Percentiles rank a stretch among this genome's conserved stretches.
Evolutionary conservation across 2,113 vertebrate species (phyloP).

Genomic region (Etia nguti): DNA sequence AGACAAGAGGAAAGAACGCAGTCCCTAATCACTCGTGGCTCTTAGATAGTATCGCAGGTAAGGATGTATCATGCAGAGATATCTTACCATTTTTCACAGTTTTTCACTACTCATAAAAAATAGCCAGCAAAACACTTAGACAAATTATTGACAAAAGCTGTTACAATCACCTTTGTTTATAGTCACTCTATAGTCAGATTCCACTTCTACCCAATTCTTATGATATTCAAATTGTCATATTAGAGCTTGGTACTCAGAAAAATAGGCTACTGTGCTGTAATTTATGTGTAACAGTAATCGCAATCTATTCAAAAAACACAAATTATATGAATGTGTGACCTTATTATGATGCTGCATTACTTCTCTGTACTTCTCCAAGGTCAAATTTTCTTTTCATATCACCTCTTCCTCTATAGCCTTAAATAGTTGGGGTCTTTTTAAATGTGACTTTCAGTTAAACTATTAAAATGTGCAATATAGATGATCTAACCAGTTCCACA

Average conservation of each 20-base stretch:
- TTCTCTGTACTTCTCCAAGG: not conserved
- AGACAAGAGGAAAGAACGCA: not conserved
- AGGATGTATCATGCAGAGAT: not conserved
- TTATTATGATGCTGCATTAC: not conserved
- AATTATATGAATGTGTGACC: not conserved
- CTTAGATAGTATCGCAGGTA: not conserved
- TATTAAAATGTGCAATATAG: not conserved
- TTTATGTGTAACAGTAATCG: not conserved
- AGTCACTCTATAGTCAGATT: not conserved
- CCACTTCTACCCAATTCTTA: not conserved
- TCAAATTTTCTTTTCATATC: not conserved
- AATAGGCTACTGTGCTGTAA: not conserved
- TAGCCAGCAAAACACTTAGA: not conserved
- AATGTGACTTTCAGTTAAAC: not conserved
- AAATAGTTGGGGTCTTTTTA: not conserved
- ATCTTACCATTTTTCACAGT: not conserved
- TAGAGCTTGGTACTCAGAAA: no score
- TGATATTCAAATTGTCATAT: not conserved
- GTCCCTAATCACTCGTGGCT: not conserved
- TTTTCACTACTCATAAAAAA: not conserved
- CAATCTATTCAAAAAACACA: not conserved
- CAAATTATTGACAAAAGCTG: not conserved
- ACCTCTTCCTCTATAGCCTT: not conserved
- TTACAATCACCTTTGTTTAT: not conserved
- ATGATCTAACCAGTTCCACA: constrained; percentile 81